A percentile compares a stretch with the other conserved stretches of the same genome.
These are phyloP conservation scores for Myzus persicae DNA, from an alignment of 1,140 invertebrate genomes.

Conservation along the genomic window DNA sequence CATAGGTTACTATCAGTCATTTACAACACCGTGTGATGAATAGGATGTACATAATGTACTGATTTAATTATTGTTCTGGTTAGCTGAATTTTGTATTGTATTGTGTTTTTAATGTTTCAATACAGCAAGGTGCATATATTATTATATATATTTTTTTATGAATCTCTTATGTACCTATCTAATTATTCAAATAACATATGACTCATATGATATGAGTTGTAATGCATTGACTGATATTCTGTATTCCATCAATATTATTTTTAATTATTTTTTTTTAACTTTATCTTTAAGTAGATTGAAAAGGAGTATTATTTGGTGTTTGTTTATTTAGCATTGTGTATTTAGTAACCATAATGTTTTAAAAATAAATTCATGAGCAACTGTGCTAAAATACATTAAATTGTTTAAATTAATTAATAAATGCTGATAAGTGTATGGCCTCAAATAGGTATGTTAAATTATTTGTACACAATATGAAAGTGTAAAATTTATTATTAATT, in stretches of 20 bases:
- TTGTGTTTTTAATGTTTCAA: not conserved
- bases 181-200: not conserved
- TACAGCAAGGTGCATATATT: constrained; percentile 14
- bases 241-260: not conserved
- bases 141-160: not conserved
- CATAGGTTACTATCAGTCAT: not conserved
- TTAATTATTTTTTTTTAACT: not conserved
- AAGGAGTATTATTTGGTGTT: not conserved
- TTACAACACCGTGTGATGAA: not conserved
- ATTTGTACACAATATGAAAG: not conserved
- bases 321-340: not conserved
- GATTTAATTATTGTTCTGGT: constrained; percentile 34
- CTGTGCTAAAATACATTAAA: too few relatives aligned
- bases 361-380: not conserved
- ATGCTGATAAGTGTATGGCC: not conserved
- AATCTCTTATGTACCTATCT: not conserved
- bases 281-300: not conserved
- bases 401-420: not conserved
- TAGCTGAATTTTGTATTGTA: constrained; percentile 13
- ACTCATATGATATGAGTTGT: not conserved
- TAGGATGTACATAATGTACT: not conserved
- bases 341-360: not conserved
- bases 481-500: not conserved
- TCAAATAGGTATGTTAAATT: not conserved
- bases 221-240: not conserved